Evolutionary conservation across 1,140 invertebrate genomes (phyloP).

Genomic region (Gonatopus flavifemur): DNA sequence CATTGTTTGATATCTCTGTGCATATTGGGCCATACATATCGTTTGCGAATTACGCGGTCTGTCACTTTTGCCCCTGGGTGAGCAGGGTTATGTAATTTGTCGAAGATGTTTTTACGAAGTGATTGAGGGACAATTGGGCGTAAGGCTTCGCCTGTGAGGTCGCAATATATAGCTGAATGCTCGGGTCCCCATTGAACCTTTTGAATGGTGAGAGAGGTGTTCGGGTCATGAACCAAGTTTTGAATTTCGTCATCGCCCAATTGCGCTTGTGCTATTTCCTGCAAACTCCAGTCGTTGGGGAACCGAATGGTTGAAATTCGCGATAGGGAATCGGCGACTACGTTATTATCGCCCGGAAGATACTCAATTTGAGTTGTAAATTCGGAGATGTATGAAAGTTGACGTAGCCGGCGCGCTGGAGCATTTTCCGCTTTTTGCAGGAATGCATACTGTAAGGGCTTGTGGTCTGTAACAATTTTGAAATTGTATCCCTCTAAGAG

Average conservation of each 20-base stretch:
- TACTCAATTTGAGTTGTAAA: not conserved
- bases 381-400: not conserved
- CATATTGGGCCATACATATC: not conserved
- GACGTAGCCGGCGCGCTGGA: not conserved
- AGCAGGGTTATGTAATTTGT: not conserved
- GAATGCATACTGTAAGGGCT: no score
- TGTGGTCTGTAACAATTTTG: not conserved
- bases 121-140: no score
- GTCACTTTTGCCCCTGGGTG: not conserved
- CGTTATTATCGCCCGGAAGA: no score
- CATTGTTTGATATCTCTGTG: not conserved
- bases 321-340: not conserved
- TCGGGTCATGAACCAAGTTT: not conserved
- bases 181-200: not conserved
- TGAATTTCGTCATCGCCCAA: not conserved
- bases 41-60: not conserved
- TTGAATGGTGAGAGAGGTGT: not conserved
- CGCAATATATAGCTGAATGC: not conserved
- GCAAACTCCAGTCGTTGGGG: not conserved
- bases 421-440: not conserved
- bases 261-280: not conserved
- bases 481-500: not conserved
- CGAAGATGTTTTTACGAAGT: no score
- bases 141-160: no score
- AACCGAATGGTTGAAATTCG: not conserved